Conservation (phyloP, 2,888 invertebrate species). For the Andrena haemorrhoa region DNA sequence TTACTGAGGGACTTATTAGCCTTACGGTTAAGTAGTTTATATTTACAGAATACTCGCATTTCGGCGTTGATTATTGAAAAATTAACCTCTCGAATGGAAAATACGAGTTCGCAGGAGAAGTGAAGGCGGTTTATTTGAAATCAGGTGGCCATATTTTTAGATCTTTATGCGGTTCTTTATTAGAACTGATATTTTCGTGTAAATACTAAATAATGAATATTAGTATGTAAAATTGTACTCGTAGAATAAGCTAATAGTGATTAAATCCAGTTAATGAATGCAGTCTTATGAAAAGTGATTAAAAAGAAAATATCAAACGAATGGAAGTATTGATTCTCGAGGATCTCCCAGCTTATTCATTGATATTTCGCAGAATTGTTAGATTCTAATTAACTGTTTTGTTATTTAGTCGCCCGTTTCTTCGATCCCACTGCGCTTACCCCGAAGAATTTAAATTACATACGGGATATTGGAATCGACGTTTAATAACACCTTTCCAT, state of each 20-base stretch:
- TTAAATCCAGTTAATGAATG: too few relatives aligned
- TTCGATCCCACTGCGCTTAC: not conserved
- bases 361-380: not conserved
- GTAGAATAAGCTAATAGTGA: not conserved
- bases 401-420: not conserved
- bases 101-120: not conserved
- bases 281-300: too few relatives aligned
- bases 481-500: constrained; percentile 24
- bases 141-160: not conserved
- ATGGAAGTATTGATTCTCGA: not conserved
- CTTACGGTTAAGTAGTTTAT: not conserved
- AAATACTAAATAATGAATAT: too few relatives aligned
- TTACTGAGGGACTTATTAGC: not conserved
- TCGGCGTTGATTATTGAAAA: not conserved
- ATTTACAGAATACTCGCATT: not conserved
- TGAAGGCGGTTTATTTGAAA: constrained; percentile 36
- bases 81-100: not conserved
- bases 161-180: not conserved
- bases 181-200: not conserved
- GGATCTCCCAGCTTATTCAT: not conserved
- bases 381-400: not conserved
- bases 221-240: not conserved
- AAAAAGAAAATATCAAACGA: not conserved
- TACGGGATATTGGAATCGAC: not conserved
- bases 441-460: constrained; percentile 13